Conservation (phyloP, 2,113 vertebrate species). For the Columbina picui region DNA sequence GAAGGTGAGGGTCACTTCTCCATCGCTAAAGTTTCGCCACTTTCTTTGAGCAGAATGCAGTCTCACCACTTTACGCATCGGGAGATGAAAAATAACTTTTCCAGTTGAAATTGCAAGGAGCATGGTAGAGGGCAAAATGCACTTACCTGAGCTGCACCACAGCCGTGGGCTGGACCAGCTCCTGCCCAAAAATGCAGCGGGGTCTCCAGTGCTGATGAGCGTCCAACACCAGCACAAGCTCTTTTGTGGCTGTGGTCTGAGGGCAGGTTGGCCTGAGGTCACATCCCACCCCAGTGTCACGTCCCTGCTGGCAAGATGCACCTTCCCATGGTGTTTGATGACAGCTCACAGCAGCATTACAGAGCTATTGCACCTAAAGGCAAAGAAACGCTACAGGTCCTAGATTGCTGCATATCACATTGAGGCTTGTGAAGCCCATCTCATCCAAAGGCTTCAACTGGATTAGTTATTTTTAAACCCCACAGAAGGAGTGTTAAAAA, state of each 20-base stretch:
- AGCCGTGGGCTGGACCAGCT: not conserved
- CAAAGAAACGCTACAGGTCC: slow-evolving; percentile 19
- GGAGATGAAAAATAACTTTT: not conserved
- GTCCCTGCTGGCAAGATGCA: not conserved
- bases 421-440: slow-evolving; percentile 14
- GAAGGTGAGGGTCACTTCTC: not conserved
- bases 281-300: not conserved
- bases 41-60: not conserved
- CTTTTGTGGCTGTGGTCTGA: not conserved
- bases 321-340: not conserved
- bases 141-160: not conserved
- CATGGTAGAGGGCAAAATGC: not conserved
- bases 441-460: slow-evolving; percentile 34
- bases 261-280: not conserved
- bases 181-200: not conserved
- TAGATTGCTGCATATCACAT: slow-evolving; percentile 28
- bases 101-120: not conserved
- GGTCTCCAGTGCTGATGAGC: not conserved
- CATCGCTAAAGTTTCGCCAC: not conserved
- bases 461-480: slow-evolving; percentile 65
- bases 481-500: slow-evolving; percentile 72
- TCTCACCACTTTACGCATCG: not conserved
- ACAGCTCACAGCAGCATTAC: slow-evolving; percentile 21
- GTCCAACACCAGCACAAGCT: not conserved
- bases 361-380: slow-evolving; percentile 34